Evolutionary conservation across 1,140 invertebrate species (phyloP), one percentile per base, ranked within the genome.

Genomic region (Apis florea): DNA sequence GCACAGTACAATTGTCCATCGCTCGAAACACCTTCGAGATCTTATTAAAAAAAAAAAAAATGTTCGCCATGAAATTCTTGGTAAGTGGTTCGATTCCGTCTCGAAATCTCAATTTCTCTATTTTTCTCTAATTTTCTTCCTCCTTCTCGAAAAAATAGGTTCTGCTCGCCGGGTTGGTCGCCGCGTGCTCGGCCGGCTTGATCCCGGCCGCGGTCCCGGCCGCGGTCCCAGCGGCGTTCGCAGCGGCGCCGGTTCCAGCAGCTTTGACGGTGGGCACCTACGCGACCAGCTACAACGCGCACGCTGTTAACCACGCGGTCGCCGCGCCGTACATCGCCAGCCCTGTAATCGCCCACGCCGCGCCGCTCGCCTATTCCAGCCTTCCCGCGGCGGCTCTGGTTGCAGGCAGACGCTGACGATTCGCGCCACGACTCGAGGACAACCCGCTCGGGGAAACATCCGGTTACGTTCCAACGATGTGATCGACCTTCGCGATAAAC

Each of bases 261-360:
- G 95, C 95, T 10, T 92, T 94, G 68, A 94, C 93, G 53, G 91
- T 95, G 1, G 95, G 95, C 5, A 95, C 95, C 1, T 95, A 95
- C 71, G 95, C 95, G 21, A 94, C 92, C 82, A 95, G 95, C 31
- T 96, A 95, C 92, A 95, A 95, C 54, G 95, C 95, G 0, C 95
- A 95, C 85, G 92, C 94, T 17, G 91, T 95, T n/a, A 95, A 95
- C 91, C 95, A 96, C 72, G 95, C 95, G 0, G 91, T 95, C 19
- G 95, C 95, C 66, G 92, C 94, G 2, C 95, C 95, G 8, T 93
- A 95, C 26, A 89, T 94, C 6, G 94, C 95, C 13, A 90, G 91
- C 6, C 89, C 92, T 13, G 90, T 92, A 2, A 84, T 92, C 47
- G 90, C 92, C 8, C 90, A 92, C 56, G 92, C 94, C 0, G 89